Evolutionary conservation across 2,797 vertebrate genomes (phyloP), one percentile per base, ranked within the genome.

Genomic region (Urosaurus nigricauda): DNA sequence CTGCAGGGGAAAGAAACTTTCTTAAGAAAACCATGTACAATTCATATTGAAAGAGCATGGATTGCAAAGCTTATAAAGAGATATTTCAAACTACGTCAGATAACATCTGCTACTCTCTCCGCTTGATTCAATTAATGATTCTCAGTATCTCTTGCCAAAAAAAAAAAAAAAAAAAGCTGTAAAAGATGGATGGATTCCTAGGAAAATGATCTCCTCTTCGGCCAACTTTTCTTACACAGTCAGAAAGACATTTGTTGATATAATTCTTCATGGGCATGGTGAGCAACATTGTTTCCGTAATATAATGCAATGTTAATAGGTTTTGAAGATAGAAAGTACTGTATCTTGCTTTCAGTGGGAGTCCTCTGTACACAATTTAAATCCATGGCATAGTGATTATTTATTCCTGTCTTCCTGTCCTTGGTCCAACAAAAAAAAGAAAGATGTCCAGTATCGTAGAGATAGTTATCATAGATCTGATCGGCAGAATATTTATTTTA

Each of bases 221-320:
- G 24, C 37, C 16, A 79, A 24, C 79, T 75, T 71, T 17, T 87
- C 73, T 73, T 82, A 60, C 60, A 17, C 51, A 24, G 58, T 4
- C 12, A 75, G 40, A 56, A 85, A 78, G 37, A 60, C 73, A 14
- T 37, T 87, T 89, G 21, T n/a, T 70, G 47, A 80, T 78, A 29
- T 73, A 16, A 2, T 6, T 14, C 11, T 77, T 87, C 82, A 60
- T 40, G 16, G 79, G 4, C 17, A 26, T 80, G 29, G 12, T 79
- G 32, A 37, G 47, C 68, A 87, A 87, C 70, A 87, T 78, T 17
- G 21, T 19, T 47, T 47, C 35, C 40, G 53, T 78, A n/a, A 0
- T 83, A 8, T 70, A 4, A 0, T 81, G 43, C 16, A 51, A n/a
- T 35, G 2, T 81, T 9, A 79, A n/a, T 70, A 60, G 47, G 35